A percentile compares a stretch with the other conserved stretches of the same genome.
phyloP scores from a whole-genome alignment of 2,888 invertebrate species.

The Stegana nigrithorax region DNA sequence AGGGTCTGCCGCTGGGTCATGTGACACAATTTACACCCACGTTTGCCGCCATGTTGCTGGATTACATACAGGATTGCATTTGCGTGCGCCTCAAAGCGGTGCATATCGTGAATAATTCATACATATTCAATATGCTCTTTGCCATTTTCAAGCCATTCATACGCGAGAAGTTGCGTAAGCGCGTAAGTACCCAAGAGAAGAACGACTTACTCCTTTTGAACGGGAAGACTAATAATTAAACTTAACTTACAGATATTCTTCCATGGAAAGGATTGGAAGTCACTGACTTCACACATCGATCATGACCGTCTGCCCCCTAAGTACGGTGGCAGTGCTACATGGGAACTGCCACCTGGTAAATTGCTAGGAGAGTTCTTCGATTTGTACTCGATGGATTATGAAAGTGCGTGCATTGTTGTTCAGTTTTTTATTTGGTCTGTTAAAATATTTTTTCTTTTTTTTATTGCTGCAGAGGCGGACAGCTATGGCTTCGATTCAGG shows the following conservation, averaged over 20 bases:
- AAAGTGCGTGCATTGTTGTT: slow-evolving; percentile 70
- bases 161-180: slow-evolving; percentile 82
- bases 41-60: slow-evolving; percentile 78
- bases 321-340: slow-evolving; percentile 77
- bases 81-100: slow-evolving; percentile 86
- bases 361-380: slow-evolving; percentile 77
- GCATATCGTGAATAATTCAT: slow-evolving; percentile 89
- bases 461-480: slow-evolving; percentile 69
- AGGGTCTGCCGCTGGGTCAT: slow-evolving; percentile 79
- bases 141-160: slow-evolving; percentile 90
- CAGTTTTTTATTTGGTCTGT: no score
- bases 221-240: neutral
- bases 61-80: slow-evolving; percentile 84
- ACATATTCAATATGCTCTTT: slow-evolving; percentile 86
- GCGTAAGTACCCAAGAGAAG: slow-evolving; percentile 74
- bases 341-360: slow-evolving; percentile 72
- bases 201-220: no score
- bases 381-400: slow-evolving; percentile 76
- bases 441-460: neutral
- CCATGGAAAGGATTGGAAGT: slow-evolving; percentile 77
- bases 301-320: slow-evolving; percentile 72
- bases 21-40: slow-evolving; percentile 82
- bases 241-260: slow-evolving; percentile 73
- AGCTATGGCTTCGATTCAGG: slow-evolving; percentile 72
- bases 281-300: slow-evolving; percentile 73